Evolutionary conservation across 2,797 vertebrate genomes (phyloP), one percentile per base, ranked within the genome.

Genomic region (Gambusia yucatana): DNA sequence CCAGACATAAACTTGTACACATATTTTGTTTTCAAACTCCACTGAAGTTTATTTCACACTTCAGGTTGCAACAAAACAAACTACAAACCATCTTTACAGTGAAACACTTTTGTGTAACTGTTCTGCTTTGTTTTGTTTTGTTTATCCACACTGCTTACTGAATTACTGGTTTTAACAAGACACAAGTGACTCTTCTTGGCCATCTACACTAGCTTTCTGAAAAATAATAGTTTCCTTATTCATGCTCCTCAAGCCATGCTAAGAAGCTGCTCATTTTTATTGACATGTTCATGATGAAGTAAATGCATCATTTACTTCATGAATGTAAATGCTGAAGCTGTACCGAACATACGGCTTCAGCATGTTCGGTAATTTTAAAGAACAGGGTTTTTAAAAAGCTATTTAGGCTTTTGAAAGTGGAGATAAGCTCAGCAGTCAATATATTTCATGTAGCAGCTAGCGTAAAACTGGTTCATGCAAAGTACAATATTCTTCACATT

Each of bases 151-250:
- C 44, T 14, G 3, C 13, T 46, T 46, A 20, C 28, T 39, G 33
- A 65, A 20, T 65, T 65, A 39, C 61, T 65, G 16, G 33, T 65
- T 65, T 65, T 65, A 36, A 39, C 61, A 65, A 65, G 61, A 65
- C 33, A 8, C 6, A 65, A 17, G 61, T 36, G 61, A 65, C 61
- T 65, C 61, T 36, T 36, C 33, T 39, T 39, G 61, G 61, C 33
- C 30, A 65, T 9, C 2, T 20, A 39, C 61, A 1, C 61, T 20
- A 65, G 33, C 14, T 20, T 65, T 39, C 30, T 20, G 7, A 65
- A 65, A 33, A 65, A 36, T 36, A 39, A 36, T 22, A 9, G 30
- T 39, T 65, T 65, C 33, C 61, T 39, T 17, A 39, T 9, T 33
- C 33, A 20, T 39, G 61, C 6, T 9, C 30, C 17, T 1, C 14